These are phyloP conservation scores for Phymorhynchus buccinoides DNA, from an alignment of 1,140 invertebrate genomes.

Conservation along the genomic window DNA sequence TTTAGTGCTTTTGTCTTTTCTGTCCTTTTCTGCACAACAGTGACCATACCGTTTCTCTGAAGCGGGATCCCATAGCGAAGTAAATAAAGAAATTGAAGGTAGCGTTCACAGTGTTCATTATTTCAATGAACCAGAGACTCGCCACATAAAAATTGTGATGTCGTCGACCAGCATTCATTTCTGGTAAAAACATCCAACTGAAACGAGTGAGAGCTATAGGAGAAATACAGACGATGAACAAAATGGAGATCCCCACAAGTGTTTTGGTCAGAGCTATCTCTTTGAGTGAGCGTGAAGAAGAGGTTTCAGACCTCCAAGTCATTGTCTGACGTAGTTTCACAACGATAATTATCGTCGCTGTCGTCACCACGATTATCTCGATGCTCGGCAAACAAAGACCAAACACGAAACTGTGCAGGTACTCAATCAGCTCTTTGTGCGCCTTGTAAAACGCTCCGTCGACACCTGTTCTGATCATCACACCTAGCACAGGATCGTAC, in stretches of 20 bases:
- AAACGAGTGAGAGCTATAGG: not conserved
- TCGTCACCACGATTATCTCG: not conserved
- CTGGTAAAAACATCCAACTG: not conserved
- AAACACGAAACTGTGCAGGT: not conserved
- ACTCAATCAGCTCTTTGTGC: not conserved
- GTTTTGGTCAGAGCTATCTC: slow-evolving; percentile 25
- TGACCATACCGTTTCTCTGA: not conserved
- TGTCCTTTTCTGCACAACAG: not conserved
- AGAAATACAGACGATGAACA: slow-evolving; percentile 17
- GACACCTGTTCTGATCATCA: too few species aligned
- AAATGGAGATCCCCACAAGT: not conserved
- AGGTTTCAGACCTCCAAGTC: not conserved
- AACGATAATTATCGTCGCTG: not conserved
- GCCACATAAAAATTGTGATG: slow-evolving; percentile 3
- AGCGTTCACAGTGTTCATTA: not conserved
- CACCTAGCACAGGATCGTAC: not conserved
- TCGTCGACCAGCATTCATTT: not conserved
- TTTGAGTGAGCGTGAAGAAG: not conserved
- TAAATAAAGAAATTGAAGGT: slow-evolving; percentile 13
- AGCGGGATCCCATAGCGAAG: slow-evolving; percentile 6
- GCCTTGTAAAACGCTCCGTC: slow-evolving; percentile 3
- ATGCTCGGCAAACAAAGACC: not conserved
- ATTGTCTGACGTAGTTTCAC: not conserved
- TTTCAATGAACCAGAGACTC: not conserved
- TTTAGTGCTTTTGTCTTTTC: too few species aligned